These are phyloP conservation scores for Sebastes taczanowskii DNA, from an alignment of 2,797 vertebrate species.

Conservation along the genomic window DNA sequence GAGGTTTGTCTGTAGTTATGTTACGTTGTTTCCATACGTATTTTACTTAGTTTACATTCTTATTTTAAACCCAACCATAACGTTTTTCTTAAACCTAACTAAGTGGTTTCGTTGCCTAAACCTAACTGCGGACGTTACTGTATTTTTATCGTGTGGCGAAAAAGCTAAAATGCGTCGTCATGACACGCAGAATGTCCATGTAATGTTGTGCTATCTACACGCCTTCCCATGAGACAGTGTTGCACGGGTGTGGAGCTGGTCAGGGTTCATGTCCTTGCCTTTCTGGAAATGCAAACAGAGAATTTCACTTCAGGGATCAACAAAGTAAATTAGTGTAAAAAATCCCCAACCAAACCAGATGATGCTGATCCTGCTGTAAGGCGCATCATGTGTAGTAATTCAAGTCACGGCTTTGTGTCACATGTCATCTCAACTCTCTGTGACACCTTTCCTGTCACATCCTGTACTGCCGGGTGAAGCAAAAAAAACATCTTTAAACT, in stretches of 20 bases:
- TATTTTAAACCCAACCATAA: no score
- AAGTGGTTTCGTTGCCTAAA: no score
- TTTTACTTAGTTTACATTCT: no score
- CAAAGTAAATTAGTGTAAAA: slow-evolving; percentile 12
- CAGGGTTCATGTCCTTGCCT: neutral
- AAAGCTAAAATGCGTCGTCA: no score
- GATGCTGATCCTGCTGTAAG: neutral
- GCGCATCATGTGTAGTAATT: neutral
- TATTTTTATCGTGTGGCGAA: no score
- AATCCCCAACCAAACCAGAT: neutral
- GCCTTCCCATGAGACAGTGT: no score
- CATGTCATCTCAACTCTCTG: neutral
- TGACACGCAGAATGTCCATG: no score
- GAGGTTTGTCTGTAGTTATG: no score
- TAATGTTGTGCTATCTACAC: no score
- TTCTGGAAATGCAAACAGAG: slow-evolving; percentile 11
- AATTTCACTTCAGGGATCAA: slow-evolving; percentile 17
- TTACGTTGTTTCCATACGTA: no score
- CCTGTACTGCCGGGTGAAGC: neutral
- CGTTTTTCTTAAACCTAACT: no score
- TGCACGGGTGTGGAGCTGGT: neutral
- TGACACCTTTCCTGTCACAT: neutral
- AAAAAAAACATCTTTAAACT: neutral
- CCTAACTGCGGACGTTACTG: no score
- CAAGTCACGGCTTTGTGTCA: slow-evolving; percentile 8